These are phyloP conservation scores for Ciconia boyciana DNA, from an alignment of 2,113 vertebrate genomes.

Conservation along the genomic window DNA sequence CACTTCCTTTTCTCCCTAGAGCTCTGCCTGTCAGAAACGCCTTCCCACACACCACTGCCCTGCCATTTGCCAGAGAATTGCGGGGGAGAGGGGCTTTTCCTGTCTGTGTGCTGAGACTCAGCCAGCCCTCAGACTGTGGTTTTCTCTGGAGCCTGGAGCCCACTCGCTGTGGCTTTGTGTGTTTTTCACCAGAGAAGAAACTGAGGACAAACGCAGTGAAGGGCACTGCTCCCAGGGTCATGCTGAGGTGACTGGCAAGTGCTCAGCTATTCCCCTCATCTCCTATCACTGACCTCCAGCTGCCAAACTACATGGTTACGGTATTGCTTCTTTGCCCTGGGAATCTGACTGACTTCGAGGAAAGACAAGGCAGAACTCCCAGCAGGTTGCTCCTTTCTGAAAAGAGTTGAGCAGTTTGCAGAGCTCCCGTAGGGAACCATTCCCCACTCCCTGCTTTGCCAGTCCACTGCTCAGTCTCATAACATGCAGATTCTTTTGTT, in stretches of 20 bases:
- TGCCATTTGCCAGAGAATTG: slow-evolving; percentile 68
- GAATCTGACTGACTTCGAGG: not conserved
- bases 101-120: slow-evolving; percentile 60
- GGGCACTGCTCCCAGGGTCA: slow-evolving; percentile 14
- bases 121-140: slow-evolving; percentile 68
- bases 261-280: not conserved
- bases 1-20: slow-evolving; percentile 59
- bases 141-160: slow-evolving; percentile 60
- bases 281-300: not conserved
- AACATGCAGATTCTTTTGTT: not conserved
- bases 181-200: slow-evolving; percentile 59
- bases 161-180: slow-evolving; percentile 36
- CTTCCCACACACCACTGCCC: slow-evolving; percentile 67
- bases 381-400: not conserved
- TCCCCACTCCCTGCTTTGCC: not conserved
- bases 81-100: slow-evolving; percentile 73
- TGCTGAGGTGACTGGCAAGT: not conserved
- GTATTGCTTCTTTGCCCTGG: not conserved
- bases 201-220: not conserved
- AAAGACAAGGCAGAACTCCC: not conserved
- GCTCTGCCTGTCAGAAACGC: slow-evolving; percentile 68
- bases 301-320: not conserved
- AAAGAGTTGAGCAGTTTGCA: not conserved
- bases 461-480: not conserved
- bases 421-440: not conserved